Evolutionary conservation across 1,140 invertebrate genomes (phyloP), one percentile per base, ranked within the genome.

Genomic region (Papilio glaucus): DNA sequence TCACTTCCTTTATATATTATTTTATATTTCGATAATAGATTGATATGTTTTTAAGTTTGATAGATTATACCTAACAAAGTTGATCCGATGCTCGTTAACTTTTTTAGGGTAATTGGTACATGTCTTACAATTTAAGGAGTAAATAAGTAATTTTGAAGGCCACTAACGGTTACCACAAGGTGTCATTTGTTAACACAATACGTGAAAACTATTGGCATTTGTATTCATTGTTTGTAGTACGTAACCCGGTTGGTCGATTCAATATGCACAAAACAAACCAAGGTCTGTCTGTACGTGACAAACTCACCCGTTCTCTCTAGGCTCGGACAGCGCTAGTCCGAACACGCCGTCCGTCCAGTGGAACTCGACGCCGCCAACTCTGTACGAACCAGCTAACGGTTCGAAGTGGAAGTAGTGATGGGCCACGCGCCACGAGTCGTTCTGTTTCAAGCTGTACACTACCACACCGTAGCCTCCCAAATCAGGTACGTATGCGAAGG

Each of bases 361-460:
- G 94, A 97, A 97, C 77, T 95, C 95, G 4, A 96, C 94, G 5
- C 96, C 96, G 21, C 94, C 95, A 7, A 97, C 94, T 78, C 95
- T 96, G 80, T 95, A 96, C 70, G 96, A 94, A 8, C 96, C 96
- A 73, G 95, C 93, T 9, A 97, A 84, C 0, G 96, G 96, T 85
- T 97, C 96, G 68, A 97, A 96, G 87, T 96, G 94, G 94, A 97
- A 97, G 89, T 95, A 97, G 84, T 97, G 96, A 81, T 97, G 96
- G 72, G 95, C 91, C 2, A 97, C 94, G 26, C 96, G 94, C 95
- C 96, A 97, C 0, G 96, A 96, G 71, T 96, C 95, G 77, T 97
- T 95, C 13, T 96, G 94, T 45, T 95, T 94, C 76, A 95, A 93
- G 42, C 95, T 96, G 83, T 97, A 97, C 0, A 97, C 96, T 0